Conservation (phyloP, 2,888 invertebrate genomes). For the Euphydryas editha region DNA sequence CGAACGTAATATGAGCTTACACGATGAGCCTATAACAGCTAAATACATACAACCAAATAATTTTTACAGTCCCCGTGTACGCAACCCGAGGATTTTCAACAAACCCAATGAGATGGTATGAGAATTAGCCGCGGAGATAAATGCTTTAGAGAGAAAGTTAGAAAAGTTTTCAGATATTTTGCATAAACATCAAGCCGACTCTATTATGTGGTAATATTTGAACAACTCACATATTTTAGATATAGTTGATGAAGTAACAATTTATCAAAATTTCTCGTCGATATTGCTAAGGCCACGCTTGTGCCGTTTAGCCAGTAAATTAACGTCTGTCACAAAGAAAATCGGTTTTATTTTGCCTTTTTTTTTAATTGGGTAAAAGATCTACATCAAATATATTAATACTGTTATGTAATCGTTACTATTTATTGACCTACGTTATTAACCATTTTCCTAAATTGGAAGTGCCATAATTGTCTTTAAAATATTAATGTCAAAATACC, state of each 20-base stretch:
- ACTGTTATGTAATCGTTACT: background rate
- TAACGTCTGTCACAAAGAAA: no score
- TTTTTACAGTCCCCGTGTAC: conserved; percentile 76
- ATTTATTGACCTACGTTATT: background rate
- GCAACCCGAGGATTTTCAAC: conserved; percentile 75
- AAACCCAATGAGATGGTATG: conserved; percentile 81
- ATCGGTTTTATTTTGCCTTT: background rate
- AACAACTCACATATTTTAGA: background rate
- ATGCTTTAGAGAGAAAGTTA: conserved; percentile 79
- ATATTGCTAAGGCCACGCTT: no score
- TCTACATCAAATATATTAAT: background rate
- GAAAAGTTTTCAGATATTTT: conserved; percentile 80
- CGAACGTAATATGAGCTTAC: conserved; percentile 62
- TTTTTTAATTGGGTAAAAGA: background rate
- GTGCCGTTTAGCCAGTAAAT: no score
- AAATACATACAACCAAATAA: conserved; percentile 79
- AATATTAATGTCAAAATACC: background rate
- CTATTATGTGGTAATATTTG: conserved; percentile 82
- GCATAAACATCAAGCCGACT: conserved; percentile 82
- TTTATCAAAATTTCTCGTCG: no score
- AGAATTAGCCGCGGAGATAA: conserved; percentile 83
- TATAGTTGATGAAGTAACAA: background rate
- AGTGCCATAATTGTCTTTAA: conserved; percentile 51
- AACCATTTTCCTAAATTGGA: conserved; percentile 16
- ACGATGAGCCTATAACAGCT: conserved; percentile 72